Conservation (phyloP, 1,140 invertebrate species). For the Danaus plexippus region DNA sequence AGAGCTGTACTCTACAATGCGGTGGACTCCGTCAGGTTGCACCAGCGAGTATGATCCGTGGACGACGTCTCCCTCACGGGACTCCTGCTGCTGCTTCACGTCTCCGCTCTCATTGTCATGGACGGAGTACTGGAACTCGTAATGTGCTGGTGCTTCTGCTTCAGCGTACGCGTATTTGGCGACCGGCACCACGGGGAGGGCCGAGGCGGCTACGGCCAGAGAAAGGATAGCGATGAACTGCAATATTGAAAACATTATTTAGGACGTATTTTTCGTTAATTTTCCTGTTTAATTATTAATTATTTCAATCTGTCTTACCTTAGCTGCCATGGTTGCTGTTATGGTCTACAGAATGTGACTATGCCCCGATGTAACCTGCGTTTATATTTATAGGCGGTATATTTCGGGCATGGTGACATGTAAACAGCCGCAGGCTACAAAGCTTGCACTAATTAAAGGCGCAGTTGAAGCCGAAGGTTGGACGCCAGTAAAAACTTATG, state of each 20-base stretch:
- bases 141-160: no score
- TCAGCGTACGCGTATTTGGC: no score
- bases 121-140: no score
- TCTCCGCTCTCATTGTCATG: no score
- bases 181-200: constrained; percentile 1
- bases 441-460: constrained; percentile 26
- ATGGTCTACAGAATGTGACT: constrained; percentile 29
- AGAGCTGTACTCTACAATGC: no score
- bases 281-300: not conserved
- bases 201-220: constrained; percentile 13
- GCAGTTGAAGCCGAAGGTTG: constrained; percentile 27
- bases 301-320: constrained; percentile 20
- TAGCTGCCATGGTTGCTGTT: constrained; percentile 36
- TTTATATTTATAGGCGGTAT: constrained; percentile 38
- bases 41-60: no score
- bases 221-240: constrained; percentile 8
- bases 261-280: no score
- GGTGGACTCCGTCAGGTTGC: no score
- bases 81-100: no score
- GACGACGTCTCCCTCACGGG: no score
- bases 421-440: constrained; percentile 19
- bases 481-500: constrained; percentile 11
- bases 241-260: not conserved
- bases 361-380: constrained; percentile 16
- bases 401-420: constrained; percentile 27